Evolutionary conservation across 2,888 invertebrate species (phyloP), one percentile per base, ranked within the genome.

Genomic region (Ophioninae sp.): DNA sequence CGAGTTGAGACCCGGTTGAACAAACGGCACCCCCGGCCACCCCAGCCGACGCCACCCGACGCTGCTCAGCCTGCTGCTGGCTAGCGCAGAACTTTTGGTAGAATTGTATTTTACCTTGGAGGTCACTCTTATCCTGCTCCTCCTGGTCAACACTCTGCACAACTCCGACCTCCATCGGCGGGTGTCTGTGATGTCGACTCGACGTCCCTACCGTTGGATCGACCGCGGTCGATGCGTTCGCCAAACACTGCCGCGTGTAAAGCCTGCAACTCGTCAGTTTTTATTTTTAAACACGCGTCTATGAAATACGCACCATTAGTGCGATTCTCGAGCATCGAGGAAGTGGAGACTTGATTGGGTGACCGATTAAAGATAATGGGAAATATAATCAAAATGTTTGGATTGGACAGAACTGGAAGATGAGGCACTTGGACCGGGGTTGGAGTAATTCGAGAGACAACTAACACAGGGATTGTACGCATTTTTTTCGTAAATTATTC

Each of bases 31-130:
- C 50, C 17, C 17, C 41, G 8, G 41, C 50, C 17, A 17, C 50
- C 17, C 30, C 30, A 30, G 79, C 64, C 72, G 85, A 72, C 50
- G 83, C 79, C 70, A 95, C 94, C 93, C 95, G 95, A 94, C 95
- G 95, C 93, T 95, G 92, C 88, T 90, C 91, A 84, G 87, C 89
- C 86, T 88, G 89, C 83, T 89, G 90, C 89, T 90, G 89, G 94
- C 86, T 94, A 93, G 92, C 93, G 87, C 87, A 89, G 89, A 91
- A 91, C 89, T 91, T 88, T 90, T 89, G 91, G 91, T 91, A 91
- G 88, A 91, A 90, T 90, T 90, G 88, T 89, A 89, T 90, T 91
- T 91, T 92, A 92, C 92, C 92, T 92, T 91, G 91, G 85, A 91
- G 89, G 86, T 92, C 91, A 87, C 87, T 91, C 85, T 92, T 92